Evolutionary conservation across 2,113 vertebrate species (phyloP).

Genomic region (Nycticryphes semicollaris): DNA sequence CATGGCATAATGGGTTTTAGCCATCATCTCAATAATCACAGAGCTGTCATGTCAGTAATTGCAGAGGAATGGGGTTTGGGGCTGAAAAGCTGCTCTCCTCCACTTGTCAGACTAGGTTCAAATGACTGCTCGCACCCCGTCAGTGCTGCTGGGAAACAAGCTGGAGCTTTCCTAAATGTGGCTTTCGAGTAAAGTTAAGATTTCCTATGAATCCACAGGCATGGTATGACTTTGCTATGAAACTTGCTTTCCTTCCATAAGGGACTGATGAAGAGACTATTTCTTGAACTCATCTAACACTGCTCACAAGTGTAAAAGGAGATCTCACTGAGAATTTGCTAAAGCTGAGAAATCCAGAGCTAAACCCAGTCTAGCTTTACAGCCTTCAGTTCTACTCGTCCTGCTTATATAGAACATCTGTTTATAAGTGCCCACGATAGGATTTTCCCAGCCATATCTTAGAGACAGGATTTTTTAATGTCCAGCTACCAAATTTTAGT

Average conservation of each 20-base stretch:
- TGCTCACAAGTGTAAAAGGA: background rate
- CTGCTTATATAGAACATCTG: background rate
- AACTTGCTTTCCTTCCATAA: background rate
- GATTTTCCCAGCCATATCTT: background rate
- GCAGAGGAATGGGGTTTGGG: background rate
- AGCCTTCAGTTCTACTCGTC: background rate
- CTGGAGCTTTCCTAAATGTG: background rate
- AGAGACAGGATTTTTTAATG: background rate
- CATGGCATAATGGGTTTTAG: background rate
- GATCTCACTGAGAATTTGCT: background rate
- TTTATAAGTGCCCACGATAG: background rate
- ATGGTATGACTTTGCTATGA: background rate
- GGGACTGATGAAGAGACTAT: background rate
- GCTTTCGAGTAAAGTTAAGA: background rate
- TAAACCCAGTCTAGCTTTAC: background rate
- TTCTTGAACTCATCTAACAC: background rate
- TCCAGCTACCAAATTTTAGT: background rate
- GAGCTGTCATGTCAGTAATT: background rate
- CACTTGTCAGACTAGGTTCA: background rate
- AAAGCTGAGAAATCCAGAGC: background rate
- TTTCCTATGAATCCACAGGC: background rate
- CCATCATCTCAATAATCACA: background rate
- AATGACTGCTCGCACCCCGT: background rate
- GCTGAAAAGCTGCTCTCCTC: background rate
- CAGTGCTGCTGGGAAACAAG: background rate